Evolutionary conservation across 2,797 vertebrate genomes (phyloP), one percentile per base, ranked within the genome.

Genomic region (Myotis daubentonii): DNA sequence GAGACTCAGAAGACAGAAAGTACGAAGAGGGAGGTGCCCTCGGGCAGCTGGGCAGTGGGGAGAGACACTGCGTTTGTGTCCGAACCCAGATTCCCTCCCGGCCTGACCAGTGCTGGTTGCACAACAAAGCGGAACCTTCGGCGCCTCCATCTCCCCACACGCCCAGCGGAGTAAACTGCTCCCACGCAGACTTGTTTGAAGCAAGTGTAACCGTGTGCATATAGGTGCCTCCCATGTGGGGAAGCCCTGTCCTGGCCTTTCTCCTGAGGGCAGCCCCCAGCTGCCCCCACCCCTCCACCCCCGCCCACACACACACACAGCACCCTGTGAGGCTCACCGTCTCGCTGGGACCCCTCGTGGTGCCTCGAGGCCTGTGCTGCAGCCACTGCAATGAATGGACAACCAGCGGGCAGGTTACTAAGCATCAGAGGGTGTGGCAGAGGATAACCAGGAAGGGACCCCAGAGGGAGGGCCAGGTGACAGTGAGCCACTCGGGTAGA

Each of bases 71-170:
- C 8, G 0, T 80, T 30, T 60, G 53, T 4, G 78, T 30, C 38
- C 36, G 2, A 41, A 19, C 53, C 78, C 53, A 28, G 78, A 7
- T 19, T 28, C 15, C 15, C 3, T 15, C 76, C n/a, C 15, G 0
- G n/a, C 75, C 25, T 15, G 23, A 6, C 22, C 17, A 22, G 15
- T 8, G 53, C 53, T 19, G 16, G 8, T 1, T 12, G 6, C 6
- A 3, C 41, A 17, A 36, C 41, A 13, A 19, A 25, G 5, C 2
- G 1, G 70, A 25, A 6, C 22, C 41, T 36, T 19, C 3, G 0
- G 6, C 1, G 4, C 55, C 16, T 75, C 85, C 25, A 5, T 28
- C n/a, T 10, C 10, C 41, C 22, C n/a, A 19, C 15, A 1, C 13
- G 1, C 41, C 8, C 25, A 13, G 1, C n/a, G 33, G 30, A 60